Conservation (phyloP, 2,797 vertebrate species). For the Enoplosus armatus region DNA sequence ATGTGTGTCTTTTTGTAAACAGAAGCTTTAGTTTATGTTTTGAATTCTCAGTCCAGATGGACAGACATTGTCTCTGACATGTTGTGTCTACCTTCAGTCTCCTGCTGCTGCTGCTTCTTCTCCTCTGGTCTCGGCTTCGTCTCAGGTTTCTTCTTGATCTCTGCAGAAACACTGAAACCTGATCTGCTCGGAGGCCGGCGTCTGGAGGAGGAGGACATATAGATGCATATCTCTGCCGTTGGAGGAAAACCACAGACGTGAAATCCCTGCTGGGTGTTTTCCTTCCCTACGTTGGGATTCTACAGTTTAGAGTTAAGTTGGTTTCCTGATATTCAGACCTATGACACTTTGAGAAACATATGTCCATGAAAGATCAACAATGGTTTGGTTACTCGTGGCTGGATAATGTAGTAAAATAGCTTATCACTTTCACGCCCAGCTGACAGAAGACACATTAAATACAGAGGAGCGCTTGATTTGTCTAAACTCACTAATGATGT, state of each 20-base stretch:
- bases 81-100: constrained; percentile 6
- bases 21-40: neutral
- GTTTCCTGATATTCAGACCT: neutral
- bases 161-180: constrained; percentile 19
- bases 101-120: constrained; percentile 11
- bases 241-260: neutral
- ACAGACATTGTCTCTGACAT: neutral
- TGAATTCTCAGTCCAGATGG: neutral
- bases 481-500: neutral
- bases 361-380: neutral
- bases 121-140: neutral
- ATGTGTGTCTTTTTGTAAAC: neutral
- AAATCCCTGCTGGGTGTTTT: neutral
- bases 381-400: neutral
- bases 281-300: neutral
- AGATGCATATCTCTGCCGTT: neutral
- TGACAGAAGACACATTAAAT: neutral
- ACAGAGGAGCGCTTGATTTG: neutral
- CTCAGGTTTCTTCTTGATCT: neutral
- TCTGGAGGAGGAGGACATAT: neutral
- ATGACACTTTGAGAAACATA: neutral
- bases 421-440: fast-evolving
- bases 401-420: neutral
- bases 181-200: neutral
- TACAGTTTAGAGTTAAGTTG: no score